These are phyloP conservation scores for Amiota communis DNA, from an alignment of 2,888 invertebrate genomes.

Conservation along the genomic window DNA sequence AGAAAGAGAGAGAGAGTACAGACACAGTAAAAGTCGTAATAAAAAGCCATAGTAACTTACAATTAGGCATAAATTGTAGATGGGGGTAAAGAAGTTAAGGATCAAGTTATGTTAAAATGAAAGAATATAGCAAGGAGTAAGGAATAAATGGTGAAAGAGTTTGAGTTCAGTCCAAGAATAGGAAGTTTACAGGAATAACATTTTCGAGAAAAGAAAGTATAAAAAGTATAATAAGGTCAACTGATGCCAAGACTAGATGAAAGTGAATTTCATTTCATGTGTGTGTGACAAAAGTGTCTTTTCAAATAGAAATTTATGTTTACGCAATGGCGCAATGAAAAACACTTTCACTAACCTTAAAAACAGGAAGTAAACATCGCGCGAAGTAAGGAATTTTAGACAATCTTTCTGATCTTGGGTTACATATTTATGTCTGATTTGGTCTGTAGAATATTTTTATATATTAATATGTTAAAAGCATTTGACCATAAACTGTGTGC, in stretches of 20 bases:
- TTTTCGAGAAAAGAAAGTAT: no score
- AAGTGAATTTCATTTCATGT: slow-evolving; percentile 49
- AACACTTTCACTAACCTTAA: slow-evolving; percentile 43
- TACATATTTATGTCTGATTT: no score
- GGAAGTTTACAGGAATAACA: no score
- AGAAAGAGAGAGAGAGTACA: no score
- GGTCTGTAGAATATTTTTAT: no score
- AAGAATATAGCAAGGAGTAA: background rate
- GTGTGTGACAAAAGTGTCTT: no score
- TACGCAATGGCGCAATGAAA: slow-evolving; percentile 35
- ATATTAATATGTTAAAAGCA: slow-evolving; percentile 1
- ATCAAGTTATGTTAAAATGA: background rate
- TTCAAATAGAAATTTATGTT: slow-evolving; percentile 65
- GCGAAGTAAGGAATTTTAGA: no score
- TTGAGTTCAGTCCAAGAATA: no score
- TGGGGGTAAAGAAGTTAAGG: background rate
- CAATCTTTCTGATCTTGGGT: background rate
- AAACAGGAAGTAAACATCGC: background rate
- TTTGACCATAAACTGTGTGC: slow-evolving; percentile 43
- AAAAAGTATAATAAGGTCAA: background rate
- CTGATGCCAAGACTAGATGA: slow-evolving; percentile 24
- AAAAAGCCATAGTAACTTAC: slow-evolving; percentile 63
- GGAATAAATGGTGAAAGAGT: background rate
- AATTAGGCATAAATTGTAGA: slow-evolving; percentile 47
- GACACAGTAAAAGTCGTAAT: slow-evolving; percentile 43